Base-by-base conservation (phyloP, 2,113 vertebrate species). In the Lagopus muta region DNA sequence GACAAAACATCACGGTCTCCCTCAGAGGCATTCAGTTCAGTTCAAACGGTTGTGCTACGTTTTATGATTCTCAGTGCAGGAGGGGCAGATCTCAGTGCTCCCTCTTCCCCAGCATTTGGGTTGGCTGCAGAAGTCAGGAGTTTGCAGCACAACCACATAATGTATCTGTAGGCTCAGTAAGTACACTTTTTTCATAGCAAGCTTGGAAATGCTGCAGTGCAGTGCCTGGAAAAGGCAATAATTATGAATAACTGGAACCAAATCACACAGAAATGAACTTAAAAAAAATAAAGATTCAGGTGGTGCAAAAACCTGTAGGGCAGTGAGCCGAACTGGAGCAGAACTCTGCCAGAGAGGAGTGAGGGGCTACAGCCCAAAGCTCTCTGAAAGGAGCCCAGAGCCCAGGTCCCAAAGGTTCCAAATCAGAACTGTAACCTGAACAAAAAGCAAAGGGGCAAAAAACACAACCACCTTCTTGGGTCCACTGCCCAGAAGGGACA, bases 141-240 rank as follows among this genome's bases (percentile, higher is more conserved):
- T 86, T 69, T 86, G 90, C 80, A 84, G 90, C 88, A 78, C 1
- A 0, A 34, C 38, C 62, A 50, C 32, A 62, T 36, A 72, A 52
- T 54, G 69, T 45, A 86, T 90, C 83, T 32, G 81, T 86, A 66
- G 86, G 40, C 90, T 83, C 71, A 43, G 84, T 14, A 25, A 82
- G 75, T 60, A 43, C 42, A 4, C 72, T 16, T 66, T 52, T 88
- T 84, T 47, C 88, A 64, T 21, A 42, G 72, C 43, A 61, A 88
- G 83, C 77, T 40, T 42, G 66, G 81, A 90, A 94, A 93, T 92
- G 57, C 93, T 96, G 93, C 96, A 96, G 92, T 96, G 94, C 93
- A 95, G 95, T 48, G 90, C 60, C 48, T 78, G 83, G 57, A 66
- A 42, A 40, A 92, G 48, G 71, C 43, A 21, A 48, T 15, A 57